Evolutionary conservation across 2,888 invertebrate species (phyloP).

Genomic region (Watsonalla cultraria): DNA sequence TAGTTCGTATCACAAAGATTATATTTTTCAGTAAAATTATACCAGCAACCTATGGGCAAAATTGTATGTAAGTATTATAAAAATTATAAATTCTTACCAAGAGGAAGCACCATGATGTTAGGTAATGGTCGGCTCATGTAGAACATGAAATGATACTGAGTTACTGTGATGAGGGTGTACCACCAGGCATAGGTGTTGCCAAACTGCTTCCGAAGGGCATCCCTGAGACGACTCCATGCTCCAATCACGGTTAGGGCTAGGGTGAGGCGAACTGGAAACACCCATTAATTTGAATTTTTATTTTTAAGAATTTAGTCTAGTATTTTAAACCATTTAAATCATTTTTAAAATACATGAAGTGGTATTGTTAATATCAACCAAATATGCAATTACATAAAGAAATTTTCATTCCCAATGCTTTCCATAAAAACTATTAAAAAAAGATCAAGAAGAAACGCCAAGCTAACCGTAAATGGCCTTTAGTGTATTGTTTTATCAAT

Average conservation of each 20-base stretch:
- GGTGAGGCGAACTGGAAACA: constrained; percentile 87
- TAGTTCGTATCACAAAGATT: no score
- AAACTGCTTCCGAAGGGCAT: constrained; percentile 86
- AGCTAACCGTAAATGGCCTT: no score
- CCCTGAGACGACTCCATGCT: constrained; percentile 85
- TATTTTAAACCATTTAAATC: background rate
- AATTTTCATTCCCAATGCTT: no score
- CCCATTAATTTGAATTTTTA: constrained; percentile 11
- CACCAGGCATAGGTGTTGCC: constrained; percentile 88
- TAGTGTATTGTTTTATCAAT: no score
- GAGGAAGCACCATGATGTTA: constrained; percentile 94
- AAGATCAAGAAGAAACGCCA: no score
- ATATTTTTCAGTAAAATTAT: no score
- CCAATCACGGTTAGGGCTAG: constrained; percentile 87
- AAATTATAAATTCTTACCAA: constrained; percentile 81
- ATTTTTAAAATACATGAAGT: no score
- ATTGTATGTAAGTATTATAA: background rate
- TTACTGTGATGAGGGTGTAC: constrained; percentile 89
- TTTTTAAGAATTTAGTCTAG: constrained; percentile 1
- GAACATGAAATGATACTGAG: constrained; percentile 99
- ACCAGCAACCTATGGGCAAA: no score
- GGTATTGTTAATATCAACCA: no score
- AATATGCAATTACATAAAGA: no score
- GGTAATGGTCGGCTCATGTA: constrained; percentile 96
- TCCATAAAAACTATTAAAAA: no score